Base-by-base conservation (phyloP, 2,888 invertebrate species). In the Apamea monoglypha region DNA sequence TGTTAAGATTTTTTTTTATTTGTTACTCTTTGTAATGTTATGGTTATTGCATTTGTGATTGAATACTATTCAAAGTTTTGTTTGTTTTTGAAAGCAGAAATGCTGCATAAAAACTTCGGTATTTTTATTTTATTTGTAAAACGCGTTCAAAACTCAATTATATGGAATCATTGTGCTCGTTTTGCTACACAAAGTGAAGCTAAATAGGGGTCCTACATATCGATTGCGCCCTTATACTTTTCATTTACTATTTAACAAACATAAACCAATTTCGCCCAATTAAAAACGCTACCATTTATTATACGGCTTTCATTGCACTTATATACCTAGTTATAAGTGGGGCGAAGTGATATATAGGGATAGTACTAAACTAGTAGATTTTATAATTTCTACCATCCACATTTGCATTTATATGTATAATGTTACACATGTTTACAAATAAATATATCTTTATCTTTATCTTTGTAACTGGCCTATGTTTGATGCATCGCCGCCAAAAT, bases 221-320 rank as follows among this genome's bases (percentile, higher is more conserved):
- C 67, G 85, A 85, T 80, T 80, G 47, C 21, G 53, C 71, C 85
- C 81, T 80, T 85, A 85, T 71, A 36, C 14, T 63, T 40, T 61
- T 70, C 1, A 64, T 50, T 32, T 21, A 36, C 50, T n/a, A 6
- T 61, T 68, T 47, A 36, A 56, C 36, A 1, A 21, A 67, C 1
- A 12, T 10, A 7, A 63, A 77, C 77, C 12, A 63, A 83, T 81
- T 68, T 36, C 3, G 29, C 12, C 50, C n/a, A 8, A 84, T 81
- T 36, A 29, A 25, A 44, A 61, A 21, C n/a, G 2, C 25, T 53
- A 18, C 18, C 40, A 40, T 40, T 79, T 18, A 50, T 40, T 29
- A 72, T 56, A 56, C 16, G 32, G 44, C 25, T 36, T 81, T 53
- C 25, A n/a, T 81, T 79, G 32, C 16, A 32, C 7, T 32, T 25